phyloP scores from a whole-genome alignment of 2,888 invertebrate genomes.

The Orthosia gracilis region DNA sequence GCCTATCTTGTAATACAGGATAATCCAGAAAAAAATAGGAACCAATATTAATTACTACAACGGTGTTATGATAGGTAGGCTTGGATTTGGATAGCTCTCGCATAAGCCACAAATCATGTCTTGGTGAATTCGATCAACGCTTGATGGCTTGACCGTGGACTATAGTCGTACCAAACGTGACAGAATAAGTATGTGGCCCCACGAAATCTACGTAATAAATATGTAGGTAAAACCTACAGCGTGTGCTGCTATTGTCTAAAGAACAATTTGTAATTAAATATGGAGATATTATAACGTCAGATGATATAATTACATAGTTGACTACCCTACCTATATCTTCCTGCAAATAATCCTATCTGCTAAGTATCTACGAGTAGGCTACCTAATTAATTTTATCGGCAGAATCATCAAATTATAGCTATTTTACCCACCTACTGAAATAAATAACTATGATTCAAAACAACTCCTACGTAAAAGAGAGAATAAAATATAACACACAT shows the following conservation, averaged over 20 bases:
- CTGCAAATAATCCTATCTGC: neutral
- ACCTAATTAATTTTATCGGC: constrained; percentile 10
- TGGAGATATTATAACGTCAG: neutral
- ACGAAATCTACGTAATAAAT: neutral
- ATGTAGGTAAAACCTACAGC: neutral
- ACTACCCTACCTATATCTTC: neutral
- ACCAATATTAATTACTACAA: too few species aligned
- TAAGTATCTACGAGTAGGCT: neutral
- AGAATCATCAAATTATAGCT: constrained; percentile 26
- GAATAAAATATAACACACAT: constrained; percentile 57
- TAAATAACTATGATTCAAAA: constrained; percentile 65
- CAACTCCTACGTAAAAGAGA: constrained; percentile 45
- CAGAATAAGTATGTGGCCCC: neutral
- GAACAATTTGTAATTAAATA: neutral
- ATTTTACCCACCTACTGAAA: constrained; percentile 2
- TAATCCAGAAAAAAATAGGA: too few species aligned
- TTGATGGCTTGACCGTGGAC: neutral
- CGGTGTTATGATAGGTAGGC: too few species aligned
- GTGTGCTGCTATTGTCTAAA: neutral
- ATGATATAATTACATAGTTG: neutral
- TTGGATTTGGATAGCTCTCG: too few species aligned
- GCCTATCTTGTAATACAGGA: too few species aligned
- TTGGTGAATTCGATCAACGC: neutral
- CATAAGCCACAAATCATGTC: too few species aligned
- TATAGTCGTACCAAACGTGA: neutral